Evolutionary conservation across 2,113 vertebrate genomes (phyloP).

Genomic region (Macrotus californicus): DNA sequence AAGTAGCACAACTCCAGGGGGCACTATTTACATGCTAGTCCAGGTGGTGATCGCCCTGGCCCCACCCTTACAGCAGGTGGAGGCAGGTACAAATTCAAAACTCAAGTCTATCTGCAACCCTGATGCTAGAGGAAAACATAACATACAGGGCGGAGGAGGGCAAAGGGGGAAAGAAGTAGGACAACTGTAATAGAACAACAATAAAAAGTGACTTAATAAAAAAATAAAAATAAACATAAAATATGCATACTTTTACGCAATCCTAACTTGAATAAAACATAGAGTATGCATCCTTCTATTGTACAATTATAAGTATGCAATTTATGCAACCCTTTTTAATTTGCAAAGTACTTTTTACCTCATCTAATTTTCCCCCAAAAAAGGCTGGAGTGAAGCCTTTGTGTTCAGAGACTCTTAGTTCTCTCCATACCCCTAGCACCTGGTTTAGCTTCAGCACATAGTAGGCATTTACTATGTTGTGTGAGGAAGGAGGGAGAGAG

Average conservation of each 20-base stretch:
- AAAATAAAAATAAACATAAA: background rate
- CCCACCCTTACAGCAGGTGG: accelerated
- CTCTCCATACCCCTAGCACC: background rate
- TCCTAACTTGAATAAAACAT: background rate
- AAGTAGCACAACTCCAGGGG: background rate
- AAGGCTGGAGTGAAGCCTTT: background rate
- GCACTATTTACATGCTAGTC: accelerated
- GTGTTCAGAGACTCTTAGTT: background rate
- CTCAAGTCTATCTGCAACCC: background rate
- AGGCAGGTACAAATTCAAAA: background rate
- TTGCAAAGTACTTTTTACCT: background rate
- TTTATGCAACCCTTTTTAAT: background rate
- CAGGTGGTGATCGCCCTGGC: accelerated
- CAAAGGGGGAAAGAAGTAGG: too few species aligned
- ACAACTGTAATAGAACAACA: too few species aligned
- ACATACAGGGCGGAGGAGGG: too few species aligned
- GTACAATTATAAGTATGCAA: background rate
- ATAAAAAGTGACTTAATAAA: too few species aligned
- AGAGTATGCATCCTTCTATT: background rate
- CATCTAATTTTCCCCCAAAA: background rate
- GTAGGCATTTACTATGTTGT: background rate
- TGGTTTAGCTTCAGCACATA: background rate
- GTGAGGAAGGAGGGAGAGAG: background rate
- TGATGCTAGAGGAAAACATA: background rate
- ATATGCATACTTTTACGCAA: background rate